Evolutionary conservation across 2,888 invertebrate species (phyloP).

Genomic region (Sepioteuthis lessoniana): DNA sequence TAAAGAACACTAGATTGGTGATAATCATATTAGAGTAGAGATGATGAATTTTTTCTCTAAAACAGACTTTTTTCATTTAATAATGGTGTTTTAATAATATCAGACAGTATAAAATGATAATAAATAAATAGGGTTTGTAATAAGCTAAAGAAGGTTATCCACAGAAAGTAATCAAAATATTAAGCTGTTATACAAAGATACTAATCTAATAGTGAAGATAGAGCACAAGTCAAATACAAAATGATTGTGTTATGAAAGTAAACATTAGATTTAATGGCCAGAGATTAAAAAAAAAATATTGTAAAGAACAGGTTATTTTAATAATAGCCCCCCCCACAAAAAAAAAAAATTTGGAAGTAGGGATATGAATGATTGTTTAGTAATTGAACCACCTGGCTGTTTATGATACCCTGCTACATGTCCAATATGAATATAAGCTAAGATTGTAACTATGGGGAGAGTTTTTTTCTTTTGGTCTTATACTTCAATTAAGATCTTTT

Average conservation of each 20-base stretch:
- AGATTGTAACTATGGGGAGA: not conserved
- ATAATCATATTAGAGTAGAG: too few species aligned
- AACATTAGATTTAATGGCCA: slow-evolving; percentile 3
- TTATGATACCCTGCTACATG: not conserved
- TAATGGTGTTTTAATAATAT: not conserved
- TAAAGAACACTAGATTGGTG: too few species aligned
- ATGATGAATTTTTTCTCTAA: too few species aligned
- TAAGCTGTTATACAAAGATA: not conserved
- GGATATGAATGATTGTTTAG: not conserved
- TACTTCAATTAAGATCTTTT: not conserved
- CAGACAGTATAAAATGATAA: not conserved
- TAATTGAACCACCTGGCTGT: not conserved
- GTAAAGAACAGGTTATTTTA: not conserved
- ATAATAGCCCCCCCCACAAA: not conserved
- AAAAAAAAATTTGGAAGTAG: not conserved
- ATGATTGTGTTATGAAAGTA: not conserved
- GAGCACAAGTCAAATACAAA: not conserved
- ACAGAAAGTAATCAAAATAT: not conserved
- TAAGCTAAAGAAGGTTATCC: not conserved
- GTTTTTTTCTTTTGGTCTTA: not conserved
- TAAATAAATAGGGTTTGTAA: not conserved
- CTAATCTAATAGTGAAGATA: not conserved
- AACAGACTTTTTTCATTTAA: not conserved
- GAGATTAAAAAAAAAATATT: too few species aligned
- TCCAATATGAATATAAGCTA: not conserved